Evolutionary conservation across 1,140 invertebrate genomes (phyloP), one percentile per base, ranked within the genome.

Genomic region (Zaprionus davidi): DNA sequence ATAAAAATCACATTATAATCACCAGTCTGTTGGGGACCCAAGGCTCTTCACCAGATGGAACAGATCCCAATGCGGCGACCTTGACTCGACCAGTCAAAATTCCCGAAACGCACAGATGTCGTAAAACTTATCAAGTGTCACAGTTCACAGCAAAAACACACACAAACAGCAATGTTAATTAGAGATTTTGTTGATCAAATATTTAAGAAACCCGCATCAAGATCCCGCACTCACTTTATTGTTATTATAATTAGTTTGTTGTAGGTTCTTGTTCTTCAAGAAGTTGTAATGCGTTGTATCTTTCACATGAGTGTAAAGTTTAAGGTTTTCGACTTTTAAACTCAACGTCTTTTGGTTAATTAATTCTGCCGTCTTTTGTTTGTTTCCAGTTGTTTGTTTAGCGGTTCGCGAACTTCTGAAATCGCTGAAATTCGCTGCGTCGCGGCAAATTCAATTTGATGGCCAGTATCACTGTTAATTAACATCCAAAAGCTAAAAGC

Each of bases 1-100:
- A 86, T 79, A 79, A 82, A 86, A 78, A 85, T 76, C 82, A 53
- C 70, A 75, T 74, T 83, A 71, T 60, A 78, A 67, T 72, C 71
- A 55, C 59, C 65, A 57, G 36, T 64, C 46, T 13, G 41, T 51
- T 20, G 26, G 70, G 71, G 53, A 63, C 38, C 72, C 77, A 72
- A 60, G 66, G 79, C 66, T 69, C 28, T 38, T 34, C 3, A 36
- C 31, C 26, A 34, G 62, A 51, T 60, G 65, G 46, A 53, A 49
- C 51, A 34, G 82, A 55, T 75, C 53, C 62, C 66, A 76, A 49
- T 22, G 36, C 63, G 64, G 17, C 36, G 58, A 62, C 73, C 77
- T 76, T 79, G 38, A 17, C 38, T 36, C 49, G 36, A 22, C 17
- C 12, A 41, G 15, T n/a, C 17, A 5, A 36, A 60, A 60, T 24